Evolutionary conservation across 2,888 invertebrate genomes (phyloP), one percentile per base, ranked within the genome.

Genomic region (Tiliacea aurago): DNA sequence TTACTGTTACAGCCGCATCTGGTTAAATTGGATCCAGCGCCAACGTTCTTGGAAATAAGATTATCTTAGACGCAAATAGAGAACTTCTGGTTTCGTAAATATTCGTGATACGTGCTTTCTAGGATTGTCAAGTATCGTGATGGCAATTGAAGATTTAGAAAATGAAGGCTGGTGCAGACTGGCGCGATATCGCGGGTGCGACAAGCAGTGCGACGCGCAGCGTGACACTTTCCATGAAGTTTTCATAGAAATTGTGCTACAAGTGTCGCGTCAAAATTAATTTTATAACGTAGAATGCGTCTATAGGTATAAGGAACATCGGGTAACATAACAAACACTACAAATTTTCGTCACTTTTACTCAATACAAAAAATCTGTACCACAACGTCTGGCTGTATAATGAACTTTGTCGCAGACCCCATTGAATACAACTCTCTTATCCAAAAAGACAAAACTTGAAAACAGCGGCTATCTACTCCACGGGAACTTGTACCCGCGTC

Each of bases 51-150:
- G 20, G 49, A 2, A 43, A 58, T 23, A 20, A 23, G 45, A 20
- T 74, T 47, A 58, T 51, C 51, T 58, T 13, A 74, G 41, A 58
- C 37, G 33, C 74, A 74, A 63, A 74, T 51, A 23, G 15, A 45
- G 37, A 37, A 43, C 23, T 53, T 33, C 15, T 6, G 13, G 2
- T 15, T 18, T 28, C 1, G n/a, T 13, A 13, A 28, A 20, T 20
- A 23, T 18, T 37, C 9, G 18, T 20, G 18, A 15, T 41, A 20
- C 23, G 13, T 43, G 11, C 18, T 37, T 67, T 18, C 13, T 45
- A 58, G 4, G n/a, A 59, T 71, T 37, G n/a, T 45, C 13, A 33
- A 10, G 15, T 18, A 23, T 15, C 9, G 5, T 28, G 7, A 49
- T 33, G 9, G 6, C 1, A 9, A 13, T 51, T 33, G 5, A 13